A percentile compares a stretch with the other conserved stretches of the same genome.
Conservation (phyloP, 2,888 invertebrate genomes). For the Drosophila mulleri region DNA sequence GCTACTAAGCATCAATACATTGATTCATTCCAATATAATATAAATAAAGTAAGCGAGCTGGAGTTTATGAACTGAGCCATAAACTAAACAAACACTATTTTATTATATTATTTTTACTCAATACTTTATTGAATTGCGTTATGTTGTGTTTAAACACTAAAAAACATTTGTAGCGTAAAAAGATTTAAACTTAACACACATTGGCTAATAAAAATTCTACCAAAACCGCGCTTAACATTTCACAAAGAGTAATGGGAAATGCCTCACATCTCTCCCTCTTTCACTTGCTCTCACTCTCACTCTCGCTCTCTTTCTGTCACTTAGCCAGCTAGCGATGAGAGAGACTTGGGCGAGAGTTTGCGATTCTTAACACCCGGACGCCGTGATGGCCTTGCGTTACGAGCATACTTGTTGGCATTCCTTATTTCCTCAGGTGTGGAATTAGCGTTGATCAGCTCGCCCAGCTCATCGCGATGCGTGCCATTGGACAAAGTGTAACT, state of each 20-base stretch:
- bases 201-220: not conserved
- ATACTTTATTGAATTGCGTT: slow-evolving; percentile 22
- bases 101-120: not conserved
- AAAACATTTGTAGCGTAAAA: not conserved
- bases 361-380: slow-evolving; percentile 74
- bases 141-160: not conserved
- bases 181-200: slow-evolving; percentile 1
- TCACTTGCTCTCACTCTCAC: not conserved
- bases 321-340: slow-evolving; percentile 76
- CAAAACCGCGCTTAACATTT: not conserved
- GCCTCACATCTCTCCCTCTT: not conserved
- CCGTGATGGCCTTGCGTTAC: slow-evolving; percentile 59
- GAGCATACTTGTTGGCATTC: slow-evolving; percentile 59
- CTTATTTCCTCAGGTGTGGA: slow-evolving; percentile 51
- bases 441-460: slow-evolving; percentile 55
- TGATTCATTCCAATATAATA: not conserved
- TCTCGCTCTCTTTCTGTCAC: not conserved
- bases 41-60: not conserved
- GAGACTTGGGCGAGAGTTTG: slow-evolving; percentile 76
- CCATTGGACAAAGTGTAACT: slow-evolving; percentile 76
- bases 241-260: not conserved
- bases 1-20: not conserved
- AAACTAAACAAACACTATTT: not conserved
- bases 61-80: not conserved
- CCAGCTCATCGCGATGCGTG: slow-evolving; percentile 71